These are phyloP conservation scores for Drosophila kurseongensis DNA, from an alignment of 1,140 invertebrate genomes.

Conservation along the genomic window DNA sequence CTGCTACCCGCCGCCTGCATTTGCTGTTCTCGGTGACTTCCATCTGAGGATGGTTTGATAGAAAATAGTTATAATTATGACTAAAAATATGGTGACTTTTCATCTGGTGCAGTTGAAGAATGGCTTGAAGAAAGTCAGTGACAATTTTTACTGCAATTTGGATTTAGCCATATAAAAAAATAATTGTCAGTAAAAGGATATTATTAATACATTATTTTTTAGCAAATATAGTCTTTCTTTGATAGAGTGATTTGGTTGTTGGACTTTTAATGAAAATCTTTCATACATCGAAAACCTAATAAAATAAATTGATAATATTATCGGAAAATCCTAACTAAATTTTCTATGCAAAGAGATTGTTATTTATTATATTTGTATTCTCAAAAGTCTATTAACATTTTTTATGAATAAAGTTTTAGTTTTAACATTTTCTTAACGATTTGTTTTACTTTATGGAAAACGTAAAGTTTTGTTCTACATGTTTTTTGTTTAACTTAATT, in stretches of 20 bases:
- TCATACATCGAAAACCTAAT: background rate
- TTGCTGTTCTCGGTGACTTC: conserved; percentile 28
- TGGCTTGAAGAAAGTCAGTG: conserved; percentile 20
- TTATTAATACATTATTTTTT: background rate
- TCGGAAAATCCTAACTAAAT: too few relatives aligned
- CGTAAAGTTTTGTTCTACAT: too few relatives aligned
- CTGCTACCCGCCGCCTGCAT: conserved; percentile 20
- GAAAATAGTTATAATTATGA: conserved; percentile 57
- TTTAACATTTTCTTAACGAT: too few relatives aligned
- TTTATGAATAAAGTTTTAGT: too few relatives aligned
- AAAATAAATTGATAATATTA: too few relatives aligned
- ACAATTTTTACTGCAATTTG: background rate
- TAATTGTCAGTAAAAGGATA: conserved; percentile 1
- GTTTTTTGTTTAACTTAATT: too few relatives aligned
- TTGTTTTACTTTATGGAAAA: too few relatives aligned
- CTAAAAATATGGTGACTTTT: conserved; percentile 42
- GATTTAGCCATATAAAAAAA: background rate
- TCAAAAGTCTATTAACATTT: too few relatives aligned
- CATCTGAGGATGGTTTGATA: conserved; percentile 44
- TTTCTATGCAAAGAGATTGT: too few relatives aligned
- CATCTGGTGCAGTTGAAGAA: conserved; percentile 21
- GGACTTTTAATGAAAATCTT: background rate
- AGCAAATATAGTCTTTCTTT: background rate
- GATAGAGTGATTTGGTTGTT: background rate
- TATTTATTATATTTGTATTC: too few relatives aligned